Evolutionary conservation across 2,113 vertebrate genomes (phyloP).

Genomic region (Sula dactylatra): DNA sequence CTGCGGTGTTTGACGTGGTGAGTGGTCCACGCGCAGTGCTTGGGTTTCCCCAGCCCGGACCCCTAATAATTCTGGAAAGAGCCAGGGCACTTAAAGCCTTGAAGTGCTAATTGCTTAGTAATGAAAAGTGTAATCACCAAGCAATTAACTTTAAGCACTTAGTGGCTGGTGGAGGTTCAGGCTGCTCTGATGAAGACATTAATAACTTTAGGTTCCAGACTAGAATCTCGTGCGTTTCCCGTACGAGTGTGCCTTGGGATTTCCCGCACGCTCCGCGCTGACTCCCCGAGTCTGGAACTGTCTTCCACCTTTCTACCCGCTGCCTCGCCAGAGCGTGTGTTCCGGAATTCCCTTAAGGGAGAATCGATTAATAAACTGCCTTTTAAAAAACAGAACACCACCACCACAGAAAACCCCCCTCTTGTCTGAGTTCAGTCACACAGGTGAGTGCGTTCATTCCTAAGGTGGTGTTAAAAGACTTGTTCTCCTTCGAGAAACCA

Average conservation of each 20-base stretch:
- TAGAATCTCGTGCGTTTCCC: neutral
- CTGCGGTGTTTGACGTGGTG: rapidly evolving
- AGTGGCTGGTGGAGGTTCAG: neutral
- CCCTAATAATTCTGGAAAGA: neutral
- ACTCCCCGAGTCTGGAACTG: neutral
- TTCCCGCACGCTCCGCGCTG: rapidly evolving
- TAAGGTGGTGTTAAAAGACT: neutral
- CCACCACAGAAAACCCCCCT: too few species aligned
- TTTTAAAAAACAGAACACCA: neutral
- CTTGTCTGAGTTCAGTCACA: too few species aligned
- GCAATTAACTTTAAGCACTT: neutral
- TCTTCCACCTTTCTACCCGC: neutral
- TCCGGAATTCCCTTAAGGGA: neutral
- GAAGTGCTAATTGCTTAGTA: neutral
- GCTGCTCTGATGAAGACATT: neutral
- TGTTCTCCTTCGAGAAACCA: neutral
- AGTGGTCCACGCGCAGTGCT: rapidly evolving
- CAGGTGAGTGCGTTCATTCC: neutral
- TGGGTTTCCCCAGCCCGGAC: neutral
- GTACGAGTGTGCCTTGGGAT: rapidly evolving
- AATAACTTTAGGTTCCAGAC: neutral
- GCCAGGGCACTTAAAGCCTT: neutral
- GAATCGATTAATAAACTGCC: neutral
- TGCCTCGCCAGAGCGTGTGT: rapidly evolving
- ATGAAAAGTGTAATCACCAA: neutral